Evolutionary conservation across 2,797 vertebrate genomes (phyloP), one percentile per base, ranked within the genome.

Genomic region (Leuciscus waleckii): DNA sequence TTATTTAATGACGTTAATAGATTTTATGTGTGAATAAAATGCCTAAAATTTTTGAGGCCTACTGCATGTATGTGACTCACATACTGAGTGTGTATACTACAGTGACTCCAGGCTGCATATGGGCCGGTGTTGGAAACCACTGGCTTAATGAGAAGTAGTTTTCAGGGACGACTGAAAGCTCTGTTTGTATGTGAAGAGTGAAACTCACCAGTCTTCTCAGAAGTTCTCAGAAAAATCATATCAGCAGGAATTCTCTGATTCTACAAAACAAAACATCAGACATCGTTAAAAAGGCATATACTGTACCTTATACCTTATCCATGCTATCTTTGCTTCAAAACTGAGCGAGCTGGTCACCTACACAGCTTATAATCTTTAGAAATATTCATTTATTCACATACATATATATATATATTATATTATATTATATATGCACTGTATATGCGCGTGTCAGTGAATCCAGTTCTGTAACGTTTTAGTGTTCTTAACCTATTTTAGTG

Each of bases 211-310:
- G 93, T 97, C 95, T 98, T 99, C 92, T 99, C 98, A 0, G 98
- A 97, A 0, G 98, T 99, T 92, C 98, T 96, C 89, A 99, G 94
- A 92, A 99, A 99, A 51, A 99, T 95, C 98, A 99, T 98, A 92
- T 99, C 98, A 85, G 98, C 98, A 51, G 98, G 98, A 93, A 99
- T 97, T 95, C 98, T 96, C 85, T 99, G 98, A 93, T 99, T 98
- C 98, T 99, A 89, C 81, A 90, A 21, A 56, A 77, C 21, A 84
- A 82, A 68, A 58, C 35, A 35, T 80, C 29, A 67, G 17, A 74
- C 16, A 19, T 13, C 0, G 0, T 21, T 70, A 54, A 86, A 16
- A 16, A 8, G 46, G 23, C 21, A 61, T 17, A 7, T 11, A 0
- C 19, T 4, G 11, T 82, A n/a, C n/a, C n/a, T n/a, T n/a, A n/a